Evolutionary conservation across 2,797 vertebrate genomes (phyloP).

Genomic region (Periparus ater): DNA sequence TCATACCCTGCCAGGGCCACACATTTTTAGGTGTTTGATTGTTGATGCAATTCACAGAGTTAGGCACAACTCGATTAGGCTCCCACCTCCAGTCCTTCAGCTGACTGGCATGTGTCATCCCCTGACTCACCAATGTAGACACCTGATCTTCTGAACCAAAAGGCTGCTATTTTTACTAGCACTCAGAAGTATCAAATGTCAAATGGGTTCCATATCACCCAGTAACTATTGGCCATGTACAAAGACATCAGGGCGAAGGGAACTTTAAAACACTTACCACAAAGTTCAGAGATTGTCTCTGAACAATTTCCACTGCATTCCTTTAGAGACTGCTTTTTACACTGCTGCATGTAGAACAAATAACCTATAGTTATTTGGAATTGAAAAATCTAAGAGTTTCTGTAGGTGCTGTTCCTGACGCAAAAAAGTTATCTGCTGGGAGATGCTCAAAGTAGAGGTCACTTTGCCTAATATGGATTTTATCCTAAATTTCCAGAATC

Average conservation of each 20-base stretch:
- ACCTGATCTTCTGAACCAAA: neutral
- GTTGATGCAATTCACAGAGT: neutral
- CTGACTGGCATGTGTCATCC: constrained; percentile 13
- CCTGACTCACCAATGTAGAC: neutral
- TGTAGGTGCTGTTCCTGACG: neutral
- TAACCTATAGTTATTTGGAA: neutral
- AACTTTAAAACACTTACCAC: neutral
- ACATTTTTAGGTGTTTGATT: neutral
- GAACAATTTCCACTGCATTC: neutral
- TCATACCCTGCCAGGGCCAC: neutral
- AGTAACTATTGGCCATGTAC: neutral
- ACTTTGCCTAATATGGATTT: neutral
- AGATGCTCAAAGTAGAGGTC: neutral
- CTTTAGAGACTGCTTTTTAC: neutral
- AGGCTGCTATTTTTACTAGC: neutral
- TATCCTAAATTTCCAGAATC: neutral
- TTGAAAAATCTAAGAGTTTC: neutral
- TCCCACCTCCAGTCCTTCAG: neutral
- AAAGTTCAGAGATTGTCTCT: neutral
- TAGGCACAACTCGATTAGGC: neutral
- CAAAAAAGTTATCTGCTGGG: neutral
- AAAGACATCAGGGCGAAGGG: neutral
- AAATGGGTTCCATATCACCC: neutral
- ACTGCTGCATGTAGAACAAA: neutral
- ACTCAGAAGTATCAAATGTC: neutral